Base-by-base conservation (phyloP, 2,888 invertebrate species). In the Diaphora mendica region DNA sequence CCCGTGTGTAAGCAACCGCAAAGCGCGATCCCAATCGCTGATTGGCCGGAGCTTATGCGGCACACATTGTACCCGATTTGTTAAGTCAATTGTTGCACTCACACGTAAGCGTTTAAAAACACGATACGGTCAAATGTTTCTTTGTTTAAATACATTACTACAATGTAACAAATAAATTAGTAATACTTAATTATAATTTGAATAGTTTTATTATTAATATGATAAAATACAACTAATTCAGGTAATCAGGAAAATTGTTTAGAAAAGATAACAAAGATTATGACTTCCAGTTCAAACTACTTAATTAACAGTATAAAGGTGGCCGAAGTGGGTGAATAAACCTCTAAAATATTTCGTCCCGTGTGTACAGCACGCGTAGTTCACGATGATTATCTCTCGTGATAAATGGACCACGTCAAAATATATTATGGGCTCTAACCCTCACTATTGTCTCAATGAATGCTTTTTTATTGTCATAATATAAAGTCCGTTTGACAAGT, bases 401-500 rank as follows among this genome's bases (percentile, higher is more conserved):
- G 95, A 95, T 95, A 95, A 95, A 95, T 95, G 95, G 91, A 93
- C 88, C 92, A 86, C 88, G 94, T 93, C 95, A 93, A 89, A 93
- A 94, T 93, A 94, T 94, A 94, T 94, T 93, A 92, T 92, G 90
- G 90, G 90, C 88, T 90, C 91, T 89, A 88, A 89, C 89, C 92
- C 92, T 90, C 84, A 88, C 95, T 95, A 95, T 95, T 95, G 95
- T 95, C 94, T 95, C 95, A 95, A 95, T 95, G 94, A 94, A 94
- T 93, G 90, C 92, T 92, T 94, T 94, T 95, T 95, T 95, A 92
- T 92, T 91, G 92, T 93, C 93, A 93, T 90, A 91, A 93, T 92
- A 93, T 93, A 92, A 90, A 90, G 86, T 86, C 88, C 82, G 84
- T 93, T 91, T 94, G 93, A 93, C 93, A 93, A 93, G 93, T 92